phyloP scores from a whole-genome alignment of 2,888 invertebrate species.

The Eupithecia vulgata region DNA sequence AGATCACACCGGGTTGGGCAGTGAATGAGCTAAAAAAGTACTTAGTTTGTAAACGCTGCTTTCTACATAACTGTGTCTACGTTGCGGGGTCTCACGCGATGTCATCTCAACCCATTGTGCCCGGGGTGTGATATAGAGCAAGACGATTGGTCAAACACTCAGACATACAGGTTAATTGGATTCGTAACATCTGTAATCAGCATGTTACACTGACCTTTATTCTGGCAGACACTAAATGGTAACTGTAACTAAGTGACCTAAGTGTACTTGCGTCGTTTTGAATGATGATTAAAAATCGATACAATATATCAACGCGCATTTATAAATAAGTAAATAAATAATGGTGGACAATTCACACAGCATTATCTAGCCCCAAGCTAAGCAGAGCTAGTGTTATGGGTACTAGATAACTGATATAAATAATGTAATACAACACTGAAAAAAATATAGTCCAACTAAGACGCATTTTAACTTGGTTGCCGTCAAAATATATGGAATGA shows the following conservation, averaged over 20 bases:
- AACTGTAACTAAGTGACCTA: too few relatives aligned
- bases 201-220: constrained; percentile 13
- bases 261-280: not conserved
- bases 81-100: constrained; percentile 40
- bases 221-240: not conserved
- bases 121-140: constrained; percentile 38
- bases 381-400: too few relatives aligned
- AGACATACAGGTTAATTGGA: constrained; percentile 23
- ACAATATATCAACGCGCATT: not conserved
- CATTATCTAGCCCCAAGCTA: too few relatives aligned
- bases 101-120: constrained; percentile 42
- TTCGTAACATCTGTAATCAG: constrained; percentile 23
- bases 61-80: constrained; percentile 7
- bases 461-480: too few relatives aligned
- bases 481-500: too few relatives aligned
- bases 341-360: too few relatives aligned
- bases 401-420: too few relatives aligned
- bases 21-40: not conserved
- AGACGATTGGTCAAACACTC: constrained; percentile 30
- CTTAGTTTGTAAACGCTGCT: constrained; percentile 3
- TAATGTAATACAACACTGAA: too few relatives aligned
- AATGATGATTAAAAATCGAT: not conserved
- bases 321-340: too few relatives aligned
- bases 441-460: too few relatives aligned
- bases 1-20: not conserved